These are phyloP conservation scores for Sciurus niger DNA, from an alignment of 2,113 vertebrate genomes.

Conservation along the genomic window DNA sequence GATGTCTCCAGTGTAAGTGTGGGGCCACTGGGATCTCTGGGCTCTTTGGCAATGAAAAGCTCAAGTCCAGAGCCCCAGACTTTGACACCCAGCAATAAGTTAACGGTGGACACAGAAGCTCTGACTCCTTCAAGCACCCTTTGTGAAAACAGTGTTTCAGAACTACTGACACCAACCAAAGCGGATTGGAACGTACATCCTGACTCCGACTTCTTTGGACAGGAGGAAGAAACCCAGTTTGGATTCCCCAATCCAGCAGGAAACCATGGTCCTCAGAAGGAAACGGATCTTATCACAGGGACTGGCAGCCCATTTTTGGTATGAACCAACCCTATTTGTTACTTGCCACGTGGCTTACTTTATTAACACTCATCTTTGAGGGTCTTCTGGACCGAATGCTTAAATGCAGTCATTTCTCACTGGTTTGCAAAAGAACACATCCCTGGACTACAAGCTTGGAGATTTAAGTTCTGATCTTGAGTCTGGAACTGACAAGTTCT, in stretches of 20 bases:
- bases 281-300: slow-evolving; percentile 91
- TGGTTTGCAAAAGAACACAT: background rate
- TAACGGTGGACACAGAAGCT: slow-evolving; percentile 90
- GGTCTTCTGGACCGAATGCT: slow-evolving; percentile 53
- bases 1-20: slow-evolving; percentile 94
- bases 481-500: slow-evolving; percentile 31
- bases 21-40: slow-evolving; percentile 92
- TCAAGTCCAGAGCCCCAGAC: slow-evolving; percentile 89
- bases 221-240: slow-evolving; percentile 94
- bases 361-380: slow-evolving; percentile 15
- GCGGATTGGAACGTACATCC: slow-evolving; percentile 90
- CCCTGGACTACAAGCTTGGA: slow-evolving; percentile 3
- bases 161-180: slow-evolving; percentile 92
- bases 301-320: slow-evolving; percentile 95
- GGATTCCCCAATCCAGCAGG: slow-evolving; percentile 92
- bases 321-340: slow-evolving; percentile 82
- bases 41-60: slow-evolving; percentile 90
- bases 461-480: slow-evolving; percentile 27
- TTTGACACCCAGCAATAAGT: slow-evolving; percentile 91
- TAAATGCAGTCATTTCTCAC: background rate
- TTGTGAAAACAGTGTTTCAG: slow-evolving; percentile 89
- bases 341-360: slow-evolving; percentile 52
- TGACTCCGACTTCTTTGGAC: slow-evolving; percentile 92
- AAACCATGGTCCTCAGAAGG: slow-evolving; percentile 94
- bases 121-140: slow-evolving; percentile 92